Evolutionary conservation across 2,113 vertebrate genomes (phyloP).

Genomic region (Brienomyrus longianalis): DNA sequence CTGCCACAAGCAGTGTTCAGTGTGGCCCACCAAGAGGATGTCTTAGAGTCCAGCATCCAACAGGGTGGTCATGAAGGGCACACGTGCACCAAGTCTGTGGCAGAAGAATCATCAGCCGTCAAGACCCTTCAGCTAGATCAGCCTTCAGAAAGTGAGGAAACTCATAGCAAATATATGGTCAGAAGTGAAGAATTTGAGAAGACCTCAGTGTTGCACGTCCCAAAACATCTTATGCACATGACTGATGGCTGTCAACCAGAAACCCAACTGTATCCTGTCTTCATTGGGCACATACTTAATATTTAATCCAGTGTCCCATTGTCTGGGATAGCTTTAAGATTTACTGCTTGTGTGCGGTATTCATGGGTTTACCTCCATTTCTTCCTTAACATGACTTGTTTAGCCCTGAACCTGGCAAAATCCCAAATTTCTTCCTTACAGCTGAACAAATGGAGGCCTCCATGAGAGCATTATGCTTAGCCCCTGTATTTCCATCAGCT

Average conservation of each 20-base stretch:
- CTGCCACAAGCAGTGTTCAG: neutral
- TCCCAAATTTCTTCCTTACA: conserved; percentile 91
- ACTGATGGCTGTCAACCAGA: neutral
- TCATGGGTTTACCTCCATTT: conserved; percentile 1
- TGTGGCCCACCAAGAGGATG: neutral
- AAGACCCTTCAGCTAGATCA: conserved; percentile 2
- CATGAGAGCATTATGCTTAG: conserved; percentile 69
- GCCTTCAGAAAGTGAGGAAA: conserved; percentile 11
- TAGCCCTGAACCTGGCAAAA: conserved; percentile 59
- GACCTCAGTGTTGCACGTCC: conserved; percentile 3
- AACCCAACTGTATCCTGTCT: conserved; percentile 72
- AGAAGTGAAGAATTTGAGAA: conserved; percentile 13
- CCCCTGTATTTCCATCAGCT: conserved; percentile 52
- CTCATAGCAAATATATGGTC: conserved; percentile 11
- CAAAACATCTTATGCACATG: neutral
- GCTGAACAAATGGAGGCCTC: conserved; percentile 80
- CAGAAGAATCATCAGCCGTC: neutral
- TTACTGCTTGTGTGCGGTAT: neutral
- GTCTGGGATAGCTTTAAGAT: neutral
- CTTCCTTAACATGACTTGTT: conserved; percentile 51
- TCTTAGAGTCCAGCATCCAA: neutral
- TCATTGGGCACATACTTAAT: neutral
- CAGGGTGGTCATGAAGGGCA: neutral
- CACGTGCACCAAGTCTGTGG: neutral
- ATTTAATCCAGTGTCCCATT: neutral